A percentile compares a stretch with the other conserved stretches of the same genome.
Conservation (phyloP, 1,140 invertebrate species). For the Cydia pomonella region DNA sequence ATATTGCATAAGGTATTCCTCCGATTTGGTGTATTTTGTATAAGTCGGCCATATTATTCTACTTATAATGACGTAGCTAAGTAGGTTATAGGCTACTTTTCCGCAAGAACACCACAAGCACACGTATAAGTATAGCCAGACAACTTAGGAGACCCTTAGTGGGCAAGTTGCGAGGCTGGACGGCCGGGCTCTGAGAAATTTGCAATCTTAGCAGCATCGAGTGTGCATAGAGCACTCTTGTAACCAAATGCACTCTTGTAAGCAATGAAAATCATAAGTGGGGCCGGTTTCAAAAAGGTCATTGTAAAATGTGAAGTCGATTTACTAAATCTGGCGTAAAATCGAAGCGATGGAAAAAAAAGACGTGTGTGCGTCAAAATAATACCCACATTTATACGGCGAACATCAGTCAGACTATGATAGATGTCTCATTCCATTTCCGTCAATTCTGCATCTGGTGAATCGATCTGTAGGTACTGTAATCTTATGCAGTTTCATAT, state of each 20-base stretch:
- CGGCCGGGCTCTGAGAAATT: background rate
- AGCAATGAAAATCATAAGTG: background rate
- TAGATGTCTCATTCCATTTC: too few species aligned
- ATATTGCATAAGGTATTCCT: too few species aligned
- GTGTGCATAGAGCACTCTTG: background rate
- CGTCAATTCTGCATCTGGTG: too few species aligned
- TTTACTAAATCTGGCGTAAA: too few species aligned
- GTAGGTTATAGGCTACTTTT: background rate
- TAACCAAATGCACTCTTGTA: background rate
- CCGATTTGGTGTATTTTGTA: background rate
- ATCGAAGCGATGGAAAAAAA: too few species aligned
- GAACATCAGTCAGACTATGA: too few species aligned
- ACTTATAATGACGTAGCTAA: background rate
- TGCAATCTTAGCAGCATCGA: slow-evolving; percentile 7
- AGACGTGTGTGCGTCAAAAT: too few species aligned
- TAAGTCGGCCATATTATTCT: background rate
- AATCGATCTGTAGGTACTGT: too few species aligned
- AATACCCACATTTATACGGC: too few species aligned
- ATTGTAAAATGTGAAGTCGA: too few species aligned
- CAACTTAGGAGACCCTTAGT: slow-evolving; percentile 15
- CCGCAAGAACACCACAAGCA: background rate
- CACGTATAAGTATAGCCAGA: background rate
- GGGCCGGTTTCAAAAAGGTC: background rate
- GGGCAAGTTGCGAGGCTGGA: slow-evolving; percentile 3
- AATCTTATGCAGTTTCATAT: background rate